Percentiles rank a stretch among this genome's conserved stretches.
These are phyloP conservation scores for Chelonia mydas DNA, from an alignment of 2,797 vertebrate species.

Conservation along the genomic window DNA sequence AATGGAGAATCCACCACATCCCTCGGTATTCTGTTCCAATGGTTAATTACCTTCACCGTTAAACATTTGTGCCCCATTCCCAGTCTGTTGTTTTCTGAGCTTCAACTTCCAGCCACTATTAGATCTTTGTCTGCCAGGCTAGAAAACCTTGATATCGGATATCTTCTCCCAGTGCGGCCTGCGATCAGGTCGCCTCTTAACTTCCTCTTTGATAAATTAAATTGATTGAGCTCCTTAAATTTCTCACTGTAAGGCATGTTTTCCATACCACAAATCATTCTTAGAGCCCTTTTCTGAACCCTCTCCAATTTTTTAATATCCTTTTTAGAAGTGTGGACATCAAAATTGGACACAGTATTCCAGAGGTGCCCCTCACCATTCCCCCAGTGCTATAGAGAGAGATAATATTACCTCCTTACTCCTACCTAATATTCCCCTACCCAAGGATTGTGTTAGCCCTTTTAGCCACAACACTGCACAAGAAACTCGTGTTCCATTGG, in stretches of 20 bases:
- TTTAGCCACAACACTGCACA: background rate
- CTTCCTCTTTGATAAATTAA: conserved; percentile 68
- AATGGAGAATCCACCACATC: background rate
- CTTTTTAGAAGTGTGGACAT: conserved; percentile 34
- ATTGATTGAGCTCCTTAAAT: conserved; percentile 59
- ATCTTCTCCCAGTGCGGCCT: conserved; percentile 56
- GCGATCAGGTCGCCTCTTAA: conserved; percentile 37
- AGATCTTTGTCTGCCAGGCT: conserved; percentile 64
- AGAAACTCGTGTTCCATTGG: no score
- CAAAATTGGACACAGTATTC: background rate
- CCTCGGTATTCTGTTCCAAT: background rate
- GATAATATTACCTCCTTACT: background rate
- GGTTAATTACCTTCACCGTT: conserved; percentile 9
- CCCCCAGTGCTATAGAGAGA: background rate
- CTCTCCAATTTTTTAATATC: conserved; percentile 34
- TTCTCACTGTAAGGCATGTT: conserved; percentile 67
- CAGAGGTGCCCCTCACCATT: background rate
- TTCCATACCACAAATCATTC: background rate
- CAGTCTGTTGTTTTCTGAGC: rapidly evolving
- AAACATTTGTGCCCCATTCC: conserved; percentile 33
- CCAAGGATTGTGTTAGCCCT: background rate
- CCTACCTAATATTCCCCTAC: background rate
- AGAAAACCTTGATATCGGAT: conserved; percentile 66
- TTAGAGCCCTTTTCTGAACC: conserved; percentile 46
- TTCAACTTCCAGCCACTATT: conserved; percentile 38